Percentiles rank a stretch among this genome's conserved stretches.
These are phyloP conservation scores for Tangara arthus DNA, from an alignment of 2,797 vertebrate genomes.

Conservation along the genomic window DNA sequence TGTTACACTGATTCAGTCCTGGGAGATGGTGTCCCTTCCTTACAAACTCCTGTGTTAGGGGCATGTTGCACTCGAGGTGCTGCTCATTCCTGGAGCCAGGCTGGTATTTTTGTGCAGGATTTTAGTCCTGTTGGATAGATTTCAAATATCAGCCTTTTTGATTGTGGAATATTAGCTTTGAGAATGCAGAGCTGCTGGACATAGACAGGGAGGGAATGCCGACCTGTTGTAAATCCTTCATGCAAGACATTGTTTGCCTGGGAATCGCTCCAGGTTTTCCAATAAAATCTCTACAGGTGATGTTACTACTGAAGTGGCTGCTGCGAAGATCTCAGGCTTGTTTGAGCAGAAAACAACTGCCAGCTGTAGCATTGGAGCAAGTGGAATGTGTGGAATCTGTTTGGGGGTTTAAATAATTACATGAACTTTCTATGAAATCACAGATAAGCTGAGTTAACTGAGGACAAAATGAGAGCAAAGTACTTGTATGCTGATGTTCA, in stretches of 20 bases:
- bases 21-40: neutral
- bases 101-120: neutral
- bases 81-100: neutral
- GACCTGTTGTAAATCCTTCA: neutral
- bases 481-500: neutral
- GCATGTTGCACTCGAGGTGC: neutral
- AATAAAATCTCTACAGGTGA: neutral
- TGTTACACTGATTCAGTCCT: neutral
- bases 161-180: neutral
- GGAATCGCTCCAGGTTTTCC: neutral
- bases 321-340: neutral
- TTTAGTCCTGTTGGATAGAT: neutral
- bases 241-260: neutral
- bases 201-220: neutral
- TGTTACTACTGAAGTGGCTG: neutral
- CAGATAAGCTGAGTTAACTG: neutral
- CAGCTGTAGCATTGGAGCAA: neutral
- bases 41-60: neutral
- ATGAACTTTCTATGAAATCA: neutral
- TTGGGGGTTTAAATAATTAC: neutral
- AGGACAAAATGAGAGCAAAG: neutral
- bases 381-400: neutral
- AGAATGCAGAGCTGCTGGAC: neutral
- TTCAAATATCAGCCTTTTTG: neutral
- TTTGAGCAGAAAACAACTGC: neutral